A percentile compares a stretch with the other conserved stretches of the same genome.
phyloP scores from a whole-genome alignment of 2,888 invertebrate species.

The Microplitis manilae region DNA sequence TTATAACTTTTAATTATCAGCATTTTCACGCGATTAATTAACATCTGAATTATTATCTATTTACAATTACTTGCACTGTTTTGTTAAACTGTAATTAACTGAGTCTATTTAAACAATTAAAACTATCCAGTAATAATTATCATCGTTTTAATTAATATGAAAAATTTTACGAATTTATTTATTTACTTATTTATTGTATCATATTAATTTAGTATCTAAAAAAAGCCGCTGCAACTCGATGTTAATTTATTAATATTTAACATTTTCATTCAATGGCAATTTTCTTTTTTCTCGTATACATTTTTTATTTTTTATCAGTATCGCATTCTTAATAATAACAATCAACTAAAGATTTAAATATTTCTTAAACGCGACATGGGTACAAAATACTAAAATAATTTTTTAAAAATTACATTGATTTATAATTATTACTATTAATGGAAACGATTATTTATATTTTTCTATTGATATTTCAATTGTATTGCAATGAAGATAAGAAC shows the following conservation, averaged over 20 bases:
- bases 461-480: background rate
- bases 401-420: background rate
- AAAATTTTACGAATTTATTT: background rate
- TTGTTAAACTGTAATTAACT: background rate
- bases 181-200: background rate
- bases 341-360: background rate
- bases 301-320: background rate
- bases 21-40: background rate
- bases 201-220: too few species aligned
- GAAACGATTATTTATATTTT: background rate
- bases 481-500: slow-evolving; percentile 14
- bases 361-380: background rate
- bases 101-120: background rate
- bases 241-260: background rate
- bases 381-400: background rate
- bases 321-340: background rate
- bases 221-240: background rate
- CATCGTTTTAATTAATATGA: background rate
- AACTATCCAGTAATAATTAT: background rate
- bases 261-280: background rate
- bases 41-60: background rate
- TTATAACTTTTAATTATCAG: background rate
- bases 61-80: background rate
- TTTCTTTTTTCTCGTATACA: background rate
- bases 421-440: background rate